Evolutionary conservation across 2,888 invertebrate species (phyloP).

Genomic region (Cantharis rustica): DNA sequence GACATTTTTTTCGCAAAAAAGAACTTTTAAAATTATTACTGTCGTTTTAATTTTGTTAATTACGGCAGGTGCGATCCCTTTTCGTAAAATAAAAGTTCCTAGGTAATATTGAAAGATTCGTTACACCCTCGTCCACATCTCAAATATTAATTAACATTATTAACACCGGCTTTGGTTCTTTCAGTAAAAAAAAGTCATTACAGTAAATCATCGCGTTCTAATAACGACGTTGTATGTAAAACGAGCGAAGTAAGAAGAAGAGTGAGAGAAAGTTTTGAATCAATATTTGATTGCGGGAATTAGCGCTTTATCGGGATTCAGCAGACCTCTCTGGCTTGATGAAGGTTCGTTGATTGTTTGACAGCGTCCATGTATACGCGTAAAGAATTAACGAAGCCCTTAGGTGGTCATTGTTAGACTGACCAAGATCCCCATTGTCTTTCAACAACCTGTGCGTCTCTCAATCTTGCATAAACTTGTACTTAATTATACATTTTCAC

Average conservation of each 20-base stretch:
- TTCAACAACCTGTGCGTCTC: conserved; percentile 3
- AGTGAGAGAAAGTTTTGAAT: conserved; percentile 58
- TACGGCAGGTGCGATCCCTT: conserved; percentile 32
- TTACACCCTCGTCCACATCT: conserved; percentile 56
- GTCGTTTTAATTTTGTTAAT: conserved; percentile 32
- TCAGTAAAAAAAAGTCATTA: conserved; percentile 60
- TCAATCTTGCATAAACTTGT: conserved; percentile 3
- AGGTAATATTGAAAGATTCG: conserved; percentile 33
- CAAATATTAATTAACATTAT: conserved; percentile 68
- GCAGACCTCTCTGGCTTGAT: conserved; percentile 56
- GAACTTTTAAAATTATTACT: conserved; percentile 17
- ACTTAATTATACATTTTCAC: neutral
- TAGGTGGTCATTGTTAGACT: conserved; percentile 34
- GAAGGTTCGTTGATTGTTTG: conserved; percentile 59
- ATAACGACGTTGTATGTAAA: conserved; percentile 60
- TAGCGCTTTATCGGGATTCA: conserved; percentile 59
- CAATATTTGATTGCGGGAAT: conserved; percentile 60
- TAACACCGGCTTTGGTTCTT: conserved; percentile 60
- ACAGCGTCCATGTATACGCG: conserved; percentile 56
- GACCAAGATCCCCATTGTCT: conserved; percentile 23
- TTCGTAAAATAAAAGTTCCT: conserved; percentile 26
- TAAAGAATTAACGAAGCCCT: conserved; percentile 54
- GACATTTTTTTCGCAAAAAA: conserved; percentile 7
- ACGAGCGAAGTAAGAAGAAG: conserved; percentile 55
- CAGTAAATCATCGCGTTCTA: conserved; percentile 66